A percentile compares a stretch with the other conserved stretches of the same genome.
These are phyloP conservation scores for Chunga burmeisteri DNA, from an alignment of 2,113 vertebrate genomes.

Conservation along the genomic window DNA sequence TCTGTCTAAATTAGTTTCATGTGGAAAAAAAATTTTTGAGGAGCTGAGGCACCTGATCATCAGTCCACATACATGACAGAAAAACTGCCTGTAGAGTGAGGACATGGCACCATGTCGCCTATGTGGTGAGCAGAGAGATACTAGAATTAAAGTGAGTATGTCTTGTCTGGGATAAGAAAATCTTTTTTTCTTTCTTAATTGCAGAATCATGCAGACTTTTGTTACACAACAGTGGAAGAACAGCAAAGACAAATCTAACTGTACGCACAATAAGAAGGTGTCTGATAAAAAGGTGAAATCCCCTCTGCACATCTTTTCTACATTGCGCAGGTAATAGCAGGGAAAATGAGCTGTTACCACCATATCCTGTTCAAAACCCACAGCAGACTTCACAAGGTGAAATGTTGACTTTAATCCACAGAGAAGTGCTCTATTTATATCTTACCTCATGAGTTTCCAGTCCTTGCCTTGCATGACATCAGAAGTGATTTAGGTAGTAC, in stretches of 20 bases:
- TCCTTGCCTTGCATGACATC: neutral
- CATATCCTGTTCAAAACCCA: neutral
- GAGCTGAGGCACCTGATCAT: neutral
- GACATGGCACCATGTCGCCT: neutral
- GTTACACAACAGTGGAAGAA: constrained; percentile 91
- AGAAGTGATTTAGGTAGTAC: neutral
- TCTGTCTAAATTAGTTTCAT: neutral
- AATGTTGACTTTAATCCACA: neutral
- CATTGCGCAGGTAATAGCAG: constrained; percentile 84
- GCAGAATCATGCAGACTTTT: constrained; percentile 91
- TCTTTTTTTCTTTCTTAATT: constrained; percentile 3
- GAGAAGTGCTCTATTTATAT: constrained; percentile 30
- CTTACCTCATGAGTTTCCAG: constrained; percentile 5
- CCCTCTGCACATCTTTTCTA: constrained; percentile 91
- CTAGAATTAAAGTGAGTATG: neutral
- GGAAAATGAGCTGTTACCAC: neutral
- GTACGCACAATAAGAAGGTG: constrained; percentile 84
- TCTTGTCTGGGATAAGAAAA: neutral
- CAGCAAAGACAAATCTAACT: constrained; percentile 85
- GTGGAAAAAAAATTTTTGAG: rapidly evolving
- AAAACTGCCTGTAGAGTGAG: neutral
- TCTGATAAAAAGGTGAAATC: constrained; percentile 89
- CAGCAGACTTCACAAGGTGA: constrained; percentile 10
- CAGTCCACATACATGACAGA: neutral
- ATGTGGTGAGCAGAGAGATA: neutral